Evolutionary conservation across 2,888 invertebrate species (phyloP), one percentile per base, ranked within the genome.

Genomic region (Andrena chrysosceles): DNA sequence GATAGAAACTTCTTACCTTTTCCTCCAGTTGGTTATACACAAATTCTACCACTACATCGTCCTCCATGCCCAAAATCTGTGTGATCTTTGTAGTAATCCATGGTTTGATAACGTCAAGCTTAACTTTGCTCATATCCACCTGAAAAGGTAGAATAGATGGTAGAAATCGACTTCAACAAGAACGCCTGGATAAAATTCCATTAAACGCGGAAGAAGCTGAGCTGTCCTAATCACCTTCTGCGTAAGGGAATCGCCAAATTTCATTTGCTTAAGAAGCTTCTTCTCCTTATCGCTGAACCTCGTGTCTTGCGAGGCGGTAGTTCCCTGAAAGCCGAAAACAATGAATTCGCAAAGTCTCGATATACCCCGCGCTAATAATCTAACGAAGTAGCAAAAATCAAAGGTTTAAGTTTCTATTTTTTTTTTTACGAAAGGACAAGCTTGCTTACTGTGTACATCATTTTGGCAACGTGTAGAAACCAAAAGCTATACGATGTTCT

Each of bases 261-360:
- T 98, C 99, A 99, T 99, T 94, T 98, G 98, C 94, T 99, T 99
- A 95, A 99, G 96, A 67, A 99, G 95, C 94, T 99, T 99, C 95
- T 99, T 99, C 95, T 99, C 99, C 95, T 99, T 99, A 95, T 99
- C 99, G 93, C 99, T 98, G 95, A 99, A 99, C 93, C 99, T 97
- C 92, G 98, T 99, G 94, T 99, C 99, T 95, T 99, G 99, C 94
- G 99, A 99, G 81, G 99, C 98, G 92, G 97, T 99, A 48, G 99
- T 99, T 86, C 99, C 99, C 99, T 99, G 92, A 66, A 94, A 42
- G 23, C 63, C 26, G 16, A 93, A 56, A 66, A 78, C 56, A 72
- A 7, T n/a, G 13, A 64, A 33, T 70, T 49, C 31, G 10, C 33
- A 60, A 74, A 26, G 59, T 35, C 3, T 42, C 7, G 5, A 76